phyloP scores from a whole-genome alignment of 2,113 vertebrate species.

The Nibea coibor region DNA sequence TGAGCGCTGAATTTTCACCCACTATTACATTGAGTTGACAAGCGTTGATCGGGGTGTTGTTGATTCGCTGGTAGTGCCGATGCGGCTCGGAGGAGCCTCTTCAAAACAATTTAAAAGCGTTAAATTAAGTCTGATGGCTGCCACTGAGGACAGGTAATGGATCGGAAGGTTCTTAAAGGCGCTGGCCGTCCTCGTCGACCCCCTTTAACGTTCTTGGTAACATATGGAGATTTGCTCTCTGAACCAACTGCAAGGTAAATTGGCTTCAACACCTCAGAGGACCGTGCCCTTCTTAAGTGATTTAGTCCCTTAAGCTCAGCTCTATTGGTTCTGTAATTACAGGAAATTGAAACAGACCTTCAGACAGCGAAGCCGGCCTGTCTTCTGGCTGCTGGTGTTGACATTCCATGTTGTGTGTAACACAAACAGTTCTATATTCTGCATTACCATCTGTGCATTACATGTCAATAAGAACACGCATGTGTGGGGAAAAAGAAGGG shows the following conservation, averaged over 20 bases:
- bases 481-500: neutral
- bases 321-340: slow-evolving; percentile 70
- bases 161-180: slow-evolving; percentile 52
- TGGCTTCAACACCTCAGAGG: slow-evolving; percentile 71
- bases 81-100: slow-evolving; percentile 32
- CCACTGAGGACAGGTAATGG: slow-evolving; percentile 50
- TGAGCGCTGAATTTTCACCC: slow-evolving; percentile 16
- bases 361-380: slow-evolving; percentile 8
- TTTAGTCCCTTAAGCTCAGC: slow-evolving; percentile 70
- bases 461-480: neutral
- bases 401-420: neutral
- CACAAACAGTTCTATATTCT: neutral
- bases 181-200: slow-evolving; percentile 7
- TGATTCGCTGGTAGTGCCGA: slow-evolving; percentile 27
- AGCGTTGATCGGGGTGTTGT: slow-evolving; percentile 56
- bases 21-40: slow-evolving; percentile 46
- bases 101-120: slow-evolving; percentile 43
- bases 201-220: slow-evolving; percentile 37
- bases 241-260: slow-evolving; percentile 54
- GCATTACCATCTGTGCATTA: slow-evolving; percentile 4
- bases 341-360: slow-evolving; percentile 65
- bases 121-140: slow-evolving; percentile 52
- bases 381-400: neutral
- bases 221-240: slow-evolving; percentile 78
- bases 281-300: slow-evolving; percentile 73